Percentiles rank a stretch among this genome's conserved stretches.
Evolutionary conservation across 1,140 invertebrate genomes (phyloP).

Genomic region (Eriosoma lanigerum): DNA sequence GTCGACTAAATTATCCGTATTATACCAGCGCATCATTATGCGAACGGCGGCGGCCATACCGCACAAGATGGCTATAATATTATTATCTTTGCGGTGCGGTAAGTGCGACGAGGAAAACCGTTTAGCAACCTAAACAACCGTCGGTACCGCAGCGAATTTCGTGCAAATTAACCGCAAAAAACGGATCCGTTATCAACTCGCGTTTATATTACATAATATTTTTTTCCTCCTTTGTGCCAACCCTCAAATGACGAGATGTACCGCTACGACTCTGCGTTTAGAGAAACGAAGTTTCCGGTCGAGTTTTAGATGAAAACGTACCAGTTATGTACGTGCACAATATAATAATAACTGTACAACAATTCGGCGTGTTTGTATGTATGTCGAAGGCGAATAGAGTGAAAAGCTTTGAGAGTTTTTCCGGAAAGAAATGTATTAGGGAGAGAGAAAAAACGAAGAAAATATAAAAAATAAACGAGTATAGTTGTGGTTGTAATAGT

Average conservation of each 20-base stretch:
- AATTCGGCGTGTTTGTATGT: background rate
- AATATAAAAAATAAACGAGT: too few relatives aligned
- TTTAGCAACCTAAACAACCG: constrained; percentile 16
- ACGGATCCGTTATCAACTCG: constrained; percentile 25
- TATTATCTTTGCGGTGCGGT: background rate
- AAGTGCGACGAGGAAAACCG: background rate
- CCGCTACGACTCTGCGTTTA: background rate
- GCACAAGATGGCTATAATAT: constrained; percentile 5
- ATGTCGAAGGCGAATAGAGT: too few relatives aligned
- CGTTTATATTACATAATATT: background rate
- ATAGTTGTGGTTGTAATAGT: too few relatives aligned
- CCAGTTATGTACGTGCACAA: background rate
- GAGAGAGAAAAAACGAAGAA: too few relatives aligned
- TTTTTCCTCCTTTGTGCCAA: background rate
- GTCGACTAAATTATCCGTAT: constrained; percentile 31
- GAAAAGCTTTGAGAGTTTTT: too few relatives aligned
- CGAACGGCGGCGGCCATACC: background rate
- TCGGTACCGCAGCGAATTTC: constrained; percentile 25
- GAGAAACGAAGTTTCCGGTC: too few relatives aligned
- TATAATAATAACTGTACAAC: background rate
- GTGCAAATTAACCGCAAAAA: constrained; percentile 39
- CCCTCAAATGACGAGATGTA: background rate
- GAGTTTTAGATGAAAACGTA: background rate
- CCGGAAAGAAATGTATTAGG: too few relatives aligned
- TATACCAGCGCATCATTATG: background rate